Base-by-base conservation (phyloP, 2,797 vertebrate genomes). In the Anguilla obscura region DNA sequence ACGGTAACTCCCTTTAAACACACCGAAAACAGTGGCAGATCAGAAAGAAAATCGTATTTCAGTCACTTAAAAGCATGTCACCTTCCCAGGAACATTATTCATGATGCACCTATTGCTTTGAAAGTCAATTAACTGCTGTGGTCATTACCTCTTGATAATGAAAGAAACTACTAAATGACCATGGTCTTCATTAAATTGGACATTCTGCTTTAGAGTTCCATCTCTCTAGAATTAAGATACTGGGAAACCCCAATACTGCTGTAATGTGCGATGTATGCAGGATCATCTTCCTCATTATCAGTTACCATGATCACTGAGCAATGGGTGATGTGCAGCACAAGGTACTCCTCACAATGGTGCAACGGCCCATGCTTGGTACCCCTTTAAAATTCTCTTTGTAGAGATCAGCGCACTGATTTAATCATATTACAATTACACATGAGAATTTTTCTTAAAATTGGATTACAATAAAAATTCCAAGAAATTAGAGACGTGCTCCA, bases 401-500 rank as follows among this genome's bases (percentile, higher is more conserved):
- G 33, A 33, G 45, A 84, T n/a, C 21, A n/a, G 82, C 14, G 24
- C 10, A 30, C 48, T 52, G 27, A 56, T 27, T 2, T 18, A 16
- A 84, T 84, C 1, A 66, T 45, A 45, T 40, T 58, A 66, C 63
- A 66, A 36, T 63, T 36, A 63, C 33, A 86, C 85, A 86, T 24
- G 60, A 86, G 33, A n/a, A 69, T 6, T 40, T 12, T 63, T 66
- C 30, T 40, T 66, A 66, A n/a, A 45, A 45, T 86, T 30, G 1
- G 5, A 69, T 86, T 69, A 45, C 21, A 69, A 86, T n/a, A 40
- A 21, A 45, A 66, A 33, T 45, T 66, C 60, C 33, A 63, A 8
- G 33, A 69, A 85, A 85, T 56, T 60, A 36, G 60, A 60, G 56
- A 21, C 33, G 63, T 85, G 16, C 30, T 36, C 84, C 84, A 85